Evolutionary conservation across 1,140 invertebrate species (phyloP).

Genomic region (Limonius californicus): DNA sequence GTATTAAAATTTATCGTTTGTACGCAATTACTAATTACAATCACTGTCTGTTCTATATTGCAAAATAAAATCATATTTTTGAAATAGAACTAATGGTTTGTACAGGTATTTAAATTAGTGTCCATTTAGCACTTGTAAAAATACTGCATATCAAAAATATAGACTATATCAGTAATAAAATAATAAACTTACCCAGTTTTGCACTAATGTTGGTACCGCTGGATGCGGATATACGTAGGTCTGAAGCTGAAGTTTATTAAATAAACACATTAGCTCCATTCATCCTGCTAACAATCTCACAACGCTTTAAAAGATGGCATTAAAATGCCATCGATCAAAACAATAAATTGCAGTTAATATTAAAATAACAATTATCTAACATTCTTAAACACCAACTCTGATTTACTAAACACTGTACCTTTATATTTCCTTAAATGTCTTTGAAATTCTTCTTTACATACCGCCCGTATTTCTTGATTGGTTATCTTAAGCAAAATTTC

Average conservation of each 20-base stretch:
- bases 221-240: conserved; percentile 41
- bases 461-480: conserved; percentile 76
- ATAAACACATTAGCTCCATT: conserved; percentile 34
- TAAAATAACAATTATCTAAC: background rate
- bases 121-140: too few relatives aligned
- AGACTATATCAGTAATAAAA: too few relatives aligned
- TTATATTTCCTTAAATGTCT: conserved; percentile 48
- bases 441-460: conserved; percentile 73
- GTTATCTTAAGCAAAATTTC: conserved; percentile 93
- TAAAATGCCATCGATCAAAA: conserved; percentile 15
- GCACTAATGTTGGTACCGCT: conserved; percentile 41
- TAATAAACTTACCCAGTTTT: conserved; percentile 45
- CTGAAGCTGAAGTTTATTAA: conserved; percentile 44
- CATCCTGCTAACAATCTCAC: conserved; percentile 39
- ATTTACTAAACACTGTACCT: conserved; percentile 38
- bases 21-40: too few relatives aligned
- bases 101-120: too few relatives aligned
- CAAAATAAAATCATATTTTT: too few relatives aligned
- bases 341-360: background rate
- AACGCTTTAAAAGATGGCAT: conserved; percentile 4
- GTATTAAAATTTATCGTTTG: too few relatives aligned
- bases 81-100: too few relatives aligned
- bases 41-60: too few relatives aligned
- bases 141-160: too few relatives aligned
- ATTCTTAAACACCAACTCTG: background rate